Percentiles rank a stretch among this genome's conserved stretches.
These are phyloP conservation scores for Andricus quercusramuli DNA, from an alignment of 2,888 invertebrate genomes.

Conservation along the genomic window DNA sequence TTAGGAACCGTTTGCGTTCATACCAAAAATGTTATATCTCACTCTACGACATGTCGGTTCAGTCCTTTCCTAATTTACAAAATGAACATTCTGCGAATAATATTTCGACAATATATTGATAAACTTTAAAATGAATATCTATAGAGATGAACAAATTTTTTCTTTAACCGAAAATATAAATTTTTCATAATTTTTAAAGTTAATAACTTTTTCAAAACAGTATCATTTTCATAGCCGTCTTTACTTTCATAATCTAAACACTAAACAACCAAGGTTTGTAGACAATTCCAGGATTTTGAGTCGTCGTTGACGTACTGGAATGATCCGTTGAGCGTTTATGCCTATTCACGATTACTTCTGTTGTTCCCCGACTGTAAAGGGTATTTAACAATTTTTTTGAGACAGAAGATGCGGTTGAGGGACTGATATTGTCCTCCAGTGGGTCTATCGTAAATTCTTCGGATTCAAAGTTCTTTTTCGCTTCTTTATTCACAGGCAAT, in stretches of 20 bases:
- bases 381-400: background rate
- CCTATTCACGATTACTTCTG: conserved; percentile 6
- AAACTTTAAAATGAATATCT: background rate
- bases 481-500: conserved; percentile 9
- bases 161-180: background rate
- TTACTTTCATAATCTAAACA: conserved; percentile 1
- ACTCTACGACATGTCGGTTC: no score
- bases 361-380: background rate
- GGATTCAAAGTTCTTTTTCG: conserved; percentile 14
- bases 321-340: background rate
- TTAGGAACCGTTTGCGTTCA: no score
- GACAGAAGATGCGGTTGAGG: background rate
- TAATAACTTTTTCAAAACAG: background rate
- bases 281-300: conserved; percentile 5
- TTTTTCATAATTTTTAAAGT: background rate
- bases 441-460: conserved; percentile 23
- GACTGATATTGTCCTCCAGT: background rate
- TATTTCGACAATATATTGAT: background rate
- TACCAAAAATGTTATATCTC: no score
- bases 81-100: background rate
- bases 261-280: conserved; percentile 30
- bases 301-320: conserved; percentile 21
- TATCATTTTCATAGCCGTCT: background rate
- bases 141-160: background rate
- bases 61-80: background rate